Evolutionary conservation across 2,113 vertebrate genomes (phyloP), one percentile per base, ranked within the genome.

Genomic region (Ictalurus furcatus): DNA sequence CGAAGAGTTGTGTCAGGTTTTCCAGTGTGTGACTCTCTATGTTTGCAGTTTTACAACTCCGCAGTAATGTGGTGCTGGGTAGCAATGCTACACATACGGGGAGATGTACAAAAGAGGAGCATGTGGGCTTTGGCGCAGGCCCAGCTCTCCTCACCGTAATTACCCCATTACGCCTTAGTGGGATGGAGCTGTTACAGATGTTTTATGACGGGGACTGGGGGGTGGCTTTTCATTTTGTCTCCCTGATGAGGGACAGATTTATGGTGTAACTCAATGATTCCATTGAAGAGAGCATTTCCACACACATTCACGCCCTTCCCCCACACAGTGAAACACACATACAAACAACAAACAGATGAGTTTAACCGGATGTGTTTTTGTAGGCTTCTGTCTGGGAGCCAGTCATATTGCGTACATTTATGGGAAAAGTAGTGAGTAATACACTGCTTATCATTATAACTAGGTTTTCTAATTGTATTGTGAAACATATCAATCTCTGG

Each of bases 151-250:
- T 93, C 92, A 89, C 90, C 90, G 94, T 95, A 96, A 96, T 96
- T 95, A 94, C 92, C 94, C 94, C 94, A 96, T 96, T 96, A 95
- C 94, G 93, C 93, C 92, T 95, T 93, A 93, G 94, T 95, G 95
- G 95, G 95, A 95, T 95, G 93, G 94, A 96, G 93, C 95, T 93
- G 94, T 95, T 96, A 92, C 95, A 96, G 95, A 96, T 96, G 96
- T 95, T 96, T 96, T 96, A 96, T 96, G 95, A 95, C 86, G 88
- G 94, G 87, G 93, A 69, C 73, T 59, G 52, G 61, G 89, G 82
- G 92, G 93, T 76, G 85, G 91, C 94, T 95, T 95, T 95, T 95
- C 94, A 95, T 95, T 96, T 95, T 95, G 94, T 96, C 94, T 94
- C 92, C 91, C 88, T 94, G 93, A 94, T 95, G 95, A 95, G 92